Evolutionary conservation across 2,797 vertebrate species (phyloP).

Genomic region (Hybognathus amarus): DNA sequence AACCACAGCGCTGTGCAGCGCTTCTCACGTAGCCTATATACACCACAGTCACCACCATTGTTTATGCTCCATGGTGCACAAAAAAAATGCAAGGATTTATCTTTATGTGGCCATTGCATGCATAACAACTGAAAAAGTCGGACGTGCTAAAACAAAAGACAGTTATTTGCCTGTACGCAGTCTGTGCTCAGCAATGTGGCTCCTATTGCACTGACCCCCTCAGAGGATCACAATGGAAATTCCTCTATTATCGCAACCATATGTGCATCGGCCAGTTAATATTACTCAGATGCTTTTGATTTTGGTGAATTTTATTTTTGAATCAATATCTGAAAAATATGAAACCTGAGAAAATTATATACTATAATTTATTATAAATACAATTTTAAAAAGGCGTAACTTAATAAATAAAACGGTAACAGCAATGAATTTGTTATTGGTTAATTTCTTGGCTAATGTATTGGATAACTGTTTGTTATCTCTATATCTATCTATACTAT

Average conservation of each 20-base stretch:
- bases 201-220: conserved; percentile 87
- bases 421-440: background rate
- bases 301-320: background rate
- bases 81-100: conserved; percentile 55
- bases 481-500: background rate
- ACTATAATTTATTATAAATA: background rate
- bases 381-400: background rate
- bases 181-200: conserved; percentile 59
- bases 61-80: conserved; percentile 49
- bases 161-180: conserved; percentile 34
- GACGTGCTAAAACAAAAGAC: conserved; percentile 50
- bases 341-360: background rate
- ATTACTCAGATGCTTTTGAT: background rate
- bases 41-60: conserved; percentile 60
- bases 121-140: conserved; percentile 58
- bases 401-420: background rate
- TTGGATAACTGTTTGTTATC: background rate
- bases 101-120: conserved; percentile 58
- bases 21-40: conserved; percentile 53
- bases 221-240: conserved; percentile 79
- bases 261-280: background rate
- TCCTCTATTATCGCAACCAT: background rate
- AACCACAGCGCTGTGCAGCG: conserved; percentile 47
- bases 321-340: background rate
- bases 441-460: background rate